A percentile compares a stretch with the other conserved stretches of the same genome.
Evolutionary conservation across 2,113 vertebrate species (phyloP).

Genomic region (Peromyscus maniculatus): DNA sequence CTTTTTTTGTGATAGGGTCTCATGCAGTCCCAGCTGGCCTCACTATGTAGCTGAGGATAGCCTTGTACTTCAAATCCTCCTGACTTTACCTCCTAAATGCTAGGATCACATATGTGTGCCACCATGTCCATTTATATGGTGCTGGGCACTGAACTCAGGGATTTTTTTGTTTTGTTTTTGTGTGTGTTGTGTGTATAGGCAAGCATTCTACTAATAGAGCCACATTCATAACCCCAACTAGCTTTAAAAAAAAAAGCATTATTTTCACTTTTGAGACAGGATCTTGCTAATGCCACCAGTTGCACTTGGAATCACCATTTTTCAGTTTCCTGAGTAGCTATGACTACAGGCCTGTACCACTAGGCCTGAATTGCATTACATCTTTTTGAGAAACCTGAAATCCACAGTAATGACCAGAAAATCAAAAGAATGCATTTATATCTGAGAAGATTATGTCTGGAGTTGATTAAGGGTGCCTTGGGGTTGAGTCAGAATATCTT

Average conservation of each 20-base stretch:
- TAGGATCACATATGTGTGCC: background rate
- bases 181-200: background rate
- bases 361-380: too few relatives aligned
- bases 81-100: background rate
- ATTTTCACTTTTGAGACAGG: background rate
- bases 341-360: background rate
- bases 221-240: background rate
- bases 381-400: background rate
- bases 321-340: background rate
- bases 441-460: accelerated
- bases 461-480: background rate
- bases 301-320: background rate
- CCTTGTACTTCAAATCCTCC: background rate
- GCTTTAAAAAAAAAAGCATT: background rate
- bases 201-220: background rate
- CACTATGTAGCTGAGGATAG: background rate
- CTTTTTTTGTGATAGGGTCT: background rate
- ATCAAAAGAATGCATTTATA: background rate
- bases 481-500: background rate
- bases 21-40: background rate
- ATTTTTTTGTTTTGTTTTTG: background rate
- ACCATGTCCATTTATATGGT: too few relatives aligned
- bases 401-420: background rate
- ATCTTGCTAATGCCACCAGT: background rate
- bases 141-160: background rate